Conservation (phyloP, 2,797 vertebrate species). For the Momotus momota region DNA sequence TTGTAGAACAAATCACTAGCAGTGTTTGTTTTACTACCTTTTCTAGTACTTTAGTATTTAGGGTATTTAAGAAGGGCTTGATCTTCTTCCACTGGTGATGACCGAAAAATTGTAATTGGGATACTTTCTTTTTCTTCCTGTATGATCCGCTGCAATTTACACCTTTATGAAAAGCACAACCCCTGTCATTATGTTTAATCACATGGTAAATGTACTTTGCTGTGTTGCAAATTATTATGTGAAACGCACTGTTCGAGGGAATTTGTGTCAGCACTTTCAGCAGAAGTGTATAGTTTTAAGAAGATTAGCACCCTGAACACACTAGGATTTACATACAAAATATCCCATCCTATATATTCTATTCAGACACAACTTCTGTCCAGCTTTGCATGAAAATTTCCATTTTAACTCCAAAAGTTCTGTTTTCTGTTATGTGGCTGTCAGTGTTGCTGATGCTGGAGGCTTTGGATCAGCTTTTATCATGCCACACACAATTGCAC, state of each 20-base stretch:
- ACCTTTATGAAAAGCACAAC: neutral
- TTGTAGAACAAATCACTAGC: neutral
- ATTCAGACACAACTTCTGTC: neutral
- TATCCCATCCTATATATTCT: neutral
- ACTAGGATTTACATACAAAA: neutral
- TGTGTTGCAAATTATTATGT: neutral
- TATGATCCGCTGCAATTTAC: neutral
- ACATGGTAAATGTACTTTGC: neutral
- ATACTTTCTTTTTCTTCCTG: neutral
- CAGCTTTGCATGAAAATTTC: neutral
- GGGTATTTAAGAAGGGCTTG: too few species aligned
- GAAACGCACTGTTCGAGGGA: neutral
- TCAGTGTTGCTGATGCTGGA: neutral
- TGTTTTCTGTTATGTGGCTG: neutral
- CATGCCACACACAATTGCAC: neutral
- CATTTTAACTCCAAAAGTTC: neutral
- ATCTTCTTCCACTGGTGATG: neutral
- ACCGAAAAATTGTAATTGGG: neutral
- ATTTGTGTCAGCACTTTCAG: neutral
- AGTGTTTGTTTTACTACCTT: neutral
- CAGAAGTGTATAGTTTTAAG: neutral
- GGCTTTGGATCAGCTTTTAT: neutral
- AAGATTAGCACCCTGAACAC: neutral
- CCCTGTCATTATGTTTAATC: neutral
- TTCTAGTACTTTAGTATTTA: neutral